phyloP scores from a whole-genome alignment of 2,797 vertebrate species.

The Hafferia zeledoni region DNA sequence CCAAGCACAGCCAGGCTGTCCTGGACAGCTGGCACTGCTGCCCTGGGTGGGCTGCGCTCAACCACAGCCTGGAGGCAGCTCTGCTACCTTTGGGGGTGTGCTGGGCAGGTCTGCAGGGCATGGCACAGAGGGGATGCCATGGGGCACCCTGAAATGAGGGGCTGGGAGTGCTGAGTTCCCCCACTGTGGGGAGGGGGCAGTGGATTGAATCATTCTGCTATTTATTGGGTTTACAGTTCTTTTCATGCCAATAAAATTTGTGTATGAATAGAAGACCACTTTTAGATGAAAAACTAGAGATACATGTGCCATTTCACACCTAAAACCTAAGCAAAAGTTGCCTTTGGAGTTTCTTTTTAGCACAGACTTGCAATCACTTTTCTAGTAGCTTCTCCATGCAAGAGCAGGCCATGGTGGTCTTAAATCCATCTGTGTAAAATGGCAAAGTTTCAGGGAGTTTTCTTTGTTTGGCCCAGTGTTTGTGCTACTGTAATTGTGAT shows the following conservation, averaged over 20 bases:
- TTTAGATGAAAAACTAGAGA: background rate
- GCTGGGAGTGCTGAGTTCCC: background rate
- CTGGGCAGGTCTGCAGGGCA: background rate
- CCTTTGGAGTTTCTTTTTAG: background rate
- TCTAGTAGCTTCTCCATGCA: background rate
- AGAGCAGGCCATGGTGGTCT: background rate
- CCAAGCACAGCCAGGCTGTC: background rate
- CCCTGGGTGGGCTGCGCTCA: conserved; percentile 32
- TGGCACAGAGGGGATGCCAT: background rate
- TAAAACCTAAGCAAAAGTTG: background rate
- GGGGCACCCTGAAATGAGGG: background rate
- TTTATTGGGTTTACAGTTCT: background rate
- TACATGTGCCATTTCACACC: background rate
- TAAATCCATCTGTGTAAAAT: background rate
- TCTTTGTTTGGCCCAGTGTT: background rate
- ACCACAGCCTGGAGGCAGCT: conserved; percentile 27
- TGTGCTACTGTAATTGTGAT: background rate
- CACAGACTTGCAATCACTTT: background rate
- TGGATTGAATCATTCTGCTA: background rate
- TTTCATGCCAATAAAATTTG: background rate
- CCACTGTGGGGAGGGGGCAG: background rate
- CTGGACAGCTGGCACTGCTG: background rate
- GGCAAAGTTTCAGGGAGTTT: background rate
- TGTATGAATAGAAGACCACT: background rate
- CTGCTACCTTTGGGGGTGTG: conserved; percentile 17